These are phyloP conservation scores for Crenichthys baileyi DNA, from an alignment of 2,797 vertebrate genomes.

Conservation along the genomic window DNA sequence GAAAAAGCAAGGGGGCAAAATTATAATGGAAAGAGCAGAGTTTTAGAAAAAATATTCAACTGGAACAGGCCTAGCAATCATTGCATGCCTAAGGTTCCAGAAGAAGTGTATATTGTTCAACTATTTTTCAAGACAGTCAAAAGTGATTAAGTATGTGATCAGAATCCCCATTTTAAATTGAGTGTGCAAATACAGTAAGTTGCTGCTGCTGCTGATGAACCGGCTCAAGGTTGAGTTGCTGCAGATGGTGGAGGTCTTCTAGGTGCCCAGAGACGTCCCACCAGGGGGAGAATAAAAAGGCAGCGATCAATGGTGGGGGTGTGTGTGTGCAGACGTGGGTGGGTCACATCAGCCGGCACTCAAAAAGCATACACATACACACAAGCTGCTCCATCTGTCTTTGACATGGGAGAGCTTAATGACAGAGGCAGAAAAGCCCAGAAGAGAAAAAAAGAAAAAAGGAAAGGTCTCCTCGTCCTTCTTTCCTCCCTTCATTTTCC, in stretches of 20 bases:
- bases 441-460: conserved; percentile 54
- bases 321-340: conserved; percentile 48
- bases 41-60: background rate
- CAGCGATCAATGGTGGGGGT: conserved; percentile 42
- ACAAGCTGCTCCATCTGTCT: conserved; percentile 75
- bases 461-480: conserved; percentile 49
- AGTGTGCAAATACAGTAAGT: conserved; percentile 1
- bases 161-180: conserved; percentile 27
- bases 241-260: conserved; percentile 76
- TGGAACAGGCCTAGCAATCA: background rate
- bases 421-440: conserved; percentile 81
- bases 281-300: conserved; percentile 68
- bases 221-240: conserved; percentile 60
- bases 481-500: conserved; percentile 46
- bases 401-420: conserved; percentile 85
- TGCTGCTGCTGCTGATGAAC: conserved; percentile 53
- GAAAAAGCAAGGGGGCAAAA: background rate
- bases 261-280: conserved; percentile 67
- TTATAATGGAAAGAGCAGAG: background rate
- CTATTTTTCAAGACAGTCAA: conserved; percentile 2
- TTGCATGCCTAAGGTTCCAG: too few species aligned
- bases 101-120: too few species aligned
- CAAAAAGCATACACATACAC: conserved; percentile 50
- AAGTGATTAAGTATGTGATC: conserved; percentile 16
- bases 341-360: conserved; percentile 67